Percentiles rank a stretch among this genome's conserved stretches.
Evolutionary conservation across 1,140 invertebrate genomes (phyloP).

Genomic region (Drosophila obscura): DNA sequence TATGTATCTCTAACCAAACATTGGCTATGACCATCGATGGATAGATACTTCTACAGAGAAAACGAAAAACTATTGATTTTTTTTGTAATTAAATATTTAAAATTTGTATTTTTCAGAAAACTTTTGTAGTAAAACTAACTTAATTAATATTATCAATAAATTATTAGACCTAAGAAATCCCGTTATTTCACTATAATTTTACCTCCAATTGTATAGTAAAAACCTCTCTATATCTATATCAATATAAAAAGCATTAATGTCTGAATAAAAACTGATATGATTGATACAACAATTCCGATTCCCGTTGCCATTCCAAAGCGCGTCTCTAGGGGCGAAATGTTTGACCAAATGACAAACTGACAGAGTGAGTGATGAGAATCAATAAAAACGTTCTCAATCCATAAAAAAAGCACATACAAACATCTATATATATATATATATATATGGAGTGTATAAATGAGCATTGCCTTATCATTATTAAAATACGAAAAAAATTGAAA

Average conservation of each 20-base stretch:
- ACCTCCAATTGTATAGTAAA: no score
- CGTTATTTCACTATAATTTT: no score
- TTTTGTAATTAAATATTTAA: no score
- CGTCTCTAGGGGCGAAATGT: constrained; percentile 21
- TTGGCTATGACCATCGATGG: no score
- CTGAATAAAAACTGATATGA: constrained; percentile 16
- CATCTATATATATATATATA: not conserved
- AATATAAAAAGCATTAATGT: constrained; percentile 50
- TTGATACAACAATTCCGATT: constrained; percentile 42
- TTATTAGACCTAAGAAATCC: no score
- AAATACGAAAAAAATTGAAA: constrained; percentile 73
- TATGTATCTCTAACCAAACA: constrained; percentile 8
- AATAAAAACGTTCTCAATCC: constrained; percentile 40
- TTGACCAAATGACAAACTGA: constrained; percentile 37
- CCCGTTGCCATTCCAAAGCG: constrained; percentile 13
- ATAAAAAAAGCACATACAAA: not conserved
- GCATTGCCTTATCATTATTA: constrained; percentile 70
- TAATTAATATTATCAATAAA: no score
- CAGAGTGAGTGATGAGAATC: constrained; percentile 50
- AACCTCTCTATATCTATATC: constrained; percentile 2
- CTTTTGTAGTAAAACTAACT: no score
- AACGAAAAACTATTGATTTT: no score
- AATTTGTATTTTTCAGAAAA: no score
- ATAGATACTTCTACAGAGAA: no score
- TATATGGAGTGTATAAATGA: constrained; percentile 14